Base-by-base conservation (phyloP, 2,797 vertebrate genomes). In the Oreonectes daqikongensis region DNA sequence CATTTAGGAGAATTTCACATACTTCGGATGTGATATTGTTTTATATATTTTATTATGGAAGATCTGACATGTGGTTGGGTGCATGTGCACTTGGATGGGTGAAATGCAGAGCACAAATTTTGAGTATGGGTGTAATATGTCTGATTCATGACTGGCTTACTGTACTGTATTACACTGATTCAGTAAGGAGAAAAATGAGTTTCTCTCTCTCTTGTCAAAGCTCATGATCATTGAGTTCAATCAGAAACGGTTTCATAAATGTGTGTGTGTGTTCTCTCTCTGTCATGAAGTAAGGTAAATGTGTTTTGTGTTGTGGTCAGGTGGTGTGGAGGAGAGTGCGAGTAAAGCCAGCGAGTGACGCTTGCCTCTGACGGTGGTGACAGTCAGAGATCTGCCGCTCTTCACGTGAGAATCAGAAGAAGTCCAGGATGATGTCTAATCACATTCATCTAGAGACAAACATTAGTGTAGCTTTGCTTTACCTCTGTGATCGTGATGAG, bases 341-440 rank as follows among this genome's bases (percentile, higher is more conserved):
- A 83, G 86, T 77, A 90, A 91, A 66, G 84, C 75, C 59, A 86
- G 83, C 83, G 91, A 92, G 84, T 92, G 88, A 93, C 42, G 53
- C 0, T 59, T 1, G 11, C 11, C 12, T 42, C 40, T 42, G 3
- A 14, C n/a, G n/a, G n/a, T 22, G 9, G 7, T 22, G 20, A 53
- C 18, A 22, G n/a, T 22, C 46, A 18, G 18, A 18, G 18, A 18
- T 5, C 4, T 50, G 5, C 17, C 18, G 17, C 12, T 6, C n/a
- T 53, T 24, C 12, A 42, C 11, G 12, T 20, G n/a, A n/a, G 46
- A 48, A 48, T 48, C 46, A 48, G 46, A 17, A 48, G 46, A 8
- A 48, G 18, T 20, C 18, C 48, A 50, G 26, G 53, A 57, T 57
- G 24, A 57, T 59, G 26, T 59, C 14, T 4, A 18, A 30, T 28